Conservation (phyloP, 1,140 invertebrate genomes). For the Zaprionus taronus region DNA sequence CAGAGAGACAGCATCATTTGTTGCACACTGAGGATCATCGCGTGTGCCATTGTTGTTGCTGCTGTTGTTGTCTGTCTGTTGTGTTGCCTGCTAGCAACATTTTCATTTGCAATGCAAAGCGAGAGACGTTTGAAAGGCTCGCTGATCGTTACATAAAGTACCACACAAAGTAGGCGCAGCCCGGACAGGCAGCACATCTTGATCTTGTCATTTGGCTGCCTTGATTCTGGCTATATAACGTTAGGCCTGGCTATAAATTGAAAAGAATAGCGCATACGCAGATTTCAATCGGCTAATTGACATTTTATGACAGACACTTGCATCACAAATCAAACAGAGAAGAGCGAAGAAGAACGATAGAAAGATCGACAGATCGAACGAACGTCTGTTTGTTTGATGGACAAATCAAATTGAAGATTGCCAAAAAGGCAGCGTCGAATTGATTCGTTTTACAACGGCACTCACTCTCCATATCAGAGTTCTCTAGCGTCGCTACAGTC, state of each 20-base stretch:
- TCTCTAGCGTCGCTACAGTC: background rate
- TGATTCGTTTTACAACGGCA: conserved; percentile 10
- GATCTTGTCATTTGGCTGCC: conserved; percentile 68
- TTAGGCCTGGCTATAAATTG: conserved; percentile 63
- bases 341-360: background rate
- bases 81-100: conserved; percentile 37
- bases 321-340: conserved; percentile 27
- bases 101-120: conserved; percentile 77
- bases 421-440: conserved; percentile 26
- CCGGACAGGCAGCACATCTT: conserved; percentile 55
- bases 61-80: background rate
- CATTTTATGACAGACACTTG: conserved; percentile 53
- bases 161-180: conserved; percentile 66
- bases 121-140: conserved; percentile 48
- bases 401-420: conserved; percentile 34
- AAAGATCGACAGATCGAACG: background rate
- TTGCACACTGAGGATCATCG: conserved; percentile 45
- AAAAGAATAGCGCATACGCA: conserved; percentile 67
- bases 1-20: conserved; percentile 61
- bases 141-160: conserved; percentile 76
- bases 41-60: conserved; percentile 47
- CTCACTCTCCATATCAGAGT: background rate
- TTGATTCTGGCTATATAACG: conserved; percentile 21
- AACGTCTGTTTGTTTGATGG: conserved; percentile 1
- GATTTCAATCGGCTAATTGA: conserved; percentile 80